These are phyloP conservation scores for Anser cygnoides DNA, from an alignment of 2,113 vertebrate species.

Conservation along the genomic window DNA sequence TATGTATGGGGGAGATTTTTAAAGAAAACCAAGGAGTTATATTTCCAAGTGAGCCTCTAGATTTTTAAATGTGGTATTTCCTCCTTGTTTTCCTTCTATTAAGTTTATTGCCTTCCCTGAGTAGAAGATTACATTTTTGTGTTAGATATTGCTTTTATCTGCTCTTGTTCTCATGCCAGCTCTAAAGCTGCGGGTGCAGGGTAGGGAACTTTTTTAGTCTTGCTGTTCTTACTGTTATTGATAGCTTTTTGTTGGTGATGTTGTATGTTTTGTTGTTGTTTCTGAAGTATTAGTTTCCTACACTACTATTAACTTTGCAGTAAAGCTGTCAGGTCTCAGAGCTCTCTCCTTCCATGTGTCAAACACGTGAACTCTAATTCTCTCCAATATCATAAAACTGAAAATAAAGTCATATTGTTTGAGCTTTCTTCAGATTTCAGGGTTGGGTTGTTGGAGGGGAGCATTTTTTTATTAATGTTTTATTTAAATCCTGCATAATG, in stretches of 20 bases:
- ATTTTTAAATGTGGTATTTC: conserved; percentile 29
- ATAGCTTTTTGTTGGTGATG: not conserved
- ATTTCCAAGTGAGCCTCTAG: conserved; percentile 3
- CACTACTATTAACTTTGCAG: not conserved
- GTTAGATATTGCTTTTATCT: not conserved
- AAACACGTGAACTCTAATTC: not conserved
- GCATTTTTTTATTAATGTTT: not conserved
- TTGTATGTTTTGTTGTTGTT: not conserved
- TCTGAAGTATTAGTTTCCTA: not conserved
- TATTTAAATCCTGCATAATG: not conserved
- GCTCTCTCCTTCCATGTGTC: not conserved
- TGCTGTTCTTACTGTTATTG: not conserved
- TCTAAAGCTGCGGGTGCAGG: not conserved
- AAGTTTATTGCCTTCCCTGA: not conserved
- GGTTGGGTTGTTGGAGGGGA: not conserved
- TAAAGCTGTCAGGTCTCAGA: not conserved
- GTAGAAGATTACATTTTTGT: not conserved
- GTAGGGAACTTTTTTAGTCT: not conserved
- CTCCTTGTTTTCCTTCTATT: not conserved
- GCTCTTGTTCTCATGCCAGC: not conserved
- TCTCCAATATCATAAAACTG: not conserved
- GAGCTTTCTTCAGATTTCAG: not conserved
- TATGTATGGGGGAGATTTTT: conserved; percentile 41
- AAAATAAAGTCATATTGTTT: not conserved
- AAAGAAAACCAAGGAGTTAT: conserved; percentile 12